These are phyloP conservation scores for Epinephelus coioides DNA, from an alignment of 2,797 vertebrate species.

Conservation along the genomic window DNA sequence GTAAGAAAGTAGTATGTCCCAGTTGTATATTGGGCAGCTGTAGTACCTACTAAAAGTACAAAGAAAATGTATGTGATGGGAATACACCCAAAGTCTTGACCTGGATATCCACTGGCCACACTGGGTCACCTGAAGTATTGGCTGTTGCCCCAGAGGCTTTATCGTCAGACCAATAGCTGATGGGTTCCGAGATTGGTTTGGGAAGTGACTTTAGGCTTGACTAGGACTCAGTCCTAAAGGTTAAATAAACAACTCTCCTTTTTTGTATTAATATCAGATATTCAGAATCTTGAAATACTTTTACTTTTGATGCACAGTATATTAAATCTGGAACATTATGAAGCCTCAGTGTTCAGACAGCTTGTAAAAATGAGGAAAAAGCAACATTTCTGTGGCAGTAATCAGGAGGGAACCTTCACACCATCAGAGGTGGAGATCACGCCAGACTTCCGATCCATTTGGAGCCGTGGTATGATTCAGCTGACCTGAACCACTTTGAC, in stretches of 20 bases:
- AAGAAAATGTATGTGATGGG: too few relatives aligned
- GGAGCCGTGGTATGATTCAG: background rate
- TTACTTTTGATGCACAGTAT: background rate
- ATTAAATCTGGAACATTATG: background rate
- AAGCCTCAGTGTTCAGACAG: background rate
- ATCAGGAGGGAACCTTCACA: background rate
- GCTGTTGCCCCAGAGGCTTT: too few relatives aligned
- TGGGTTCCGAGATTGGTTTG: too few relatives aligned
- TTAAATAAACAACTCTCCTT: too few relatives aligned
- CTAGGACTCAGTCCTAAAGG: background rate
- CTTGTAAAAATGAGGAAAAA: background rate
- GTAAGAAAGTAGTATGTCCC: too few relatives aligned
- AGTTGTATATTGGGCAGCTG: too few relatives aligned
- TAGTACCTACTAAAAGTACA: too few relatives aligned
- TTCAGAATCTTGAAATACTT: background rate
- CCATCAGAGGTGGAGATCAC: background rate
- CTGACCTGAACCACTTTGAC: slow-evolving; percentile 39
- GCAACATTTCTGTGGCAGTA: background rate
- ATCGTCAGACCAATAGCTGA: too few relatives aligned
- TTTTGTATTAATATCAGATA: background rate
- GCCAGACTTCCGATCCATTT: background rate
- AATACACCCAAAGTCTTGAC: too few relatives aligned
- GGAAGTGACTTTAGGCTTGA: background rate
- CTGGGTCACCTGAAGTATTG: too few relatives aligned
- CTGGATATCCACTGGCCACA: too few relatives aligned